These are phyloP conservation scores for Daboia siamensis DNA, from an alignment of 2,113 vertebrate species.

Conservation along the genomic window DNA sequence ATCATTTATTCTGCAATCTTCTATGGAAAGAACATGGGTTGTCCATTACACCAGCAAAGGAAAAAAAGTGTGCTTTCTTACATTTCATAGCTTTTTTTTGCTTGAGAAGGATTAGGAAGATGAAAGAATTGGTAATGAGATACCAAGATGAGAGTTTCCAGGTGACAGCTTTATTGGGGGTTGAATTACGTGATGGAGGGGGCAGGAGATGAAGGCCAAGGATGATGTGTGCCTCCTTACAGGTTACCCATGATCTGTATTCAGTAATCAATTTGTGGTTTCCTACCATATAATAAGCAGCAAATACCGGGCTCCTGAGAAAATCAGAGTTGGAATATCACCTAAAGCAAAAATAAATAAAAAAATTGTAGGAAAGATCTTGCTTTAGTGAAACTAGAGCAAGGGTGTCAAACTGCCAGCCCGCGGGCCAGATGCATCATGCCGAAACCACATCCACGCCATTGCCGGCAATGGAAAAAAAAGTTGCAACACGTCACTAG, in stretches of 20 bases:
- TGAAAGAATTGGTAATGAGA: fast-evolving
- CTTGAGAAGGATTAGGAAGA: neutral
- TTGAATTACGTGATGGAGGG: neutral
- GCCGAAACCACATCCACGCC: no score
- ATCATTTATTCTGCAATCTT: conserved; percentile 31
- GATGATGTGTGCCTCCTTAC: neutral
- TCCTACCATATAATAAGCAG: neutral
- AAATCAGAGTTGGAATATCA: neutral
- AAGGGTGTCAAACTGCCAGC: no score
- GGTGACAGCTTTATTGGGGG: neutral
- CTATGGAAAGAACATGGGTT: conserved; percentile 21
- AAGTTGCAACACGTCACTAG: no score
- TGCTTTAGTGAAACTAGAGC: neutral
- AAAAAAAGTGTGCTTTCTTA: neutral
- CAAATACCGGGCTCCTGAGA: neutral
- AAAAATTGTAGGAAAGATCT: neutral
- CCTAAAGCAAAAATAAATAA: neutral
- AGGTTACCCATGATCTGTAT: neutral
- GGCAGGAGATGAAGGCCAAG: neutral
- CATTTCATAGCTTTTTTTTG: conserved; percentile 12
- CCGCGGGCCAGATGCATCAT: no score
- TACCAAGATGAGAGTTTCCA: neutral
- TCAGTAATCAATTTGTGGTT: neutral
- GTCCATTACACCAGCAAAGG: neutral
- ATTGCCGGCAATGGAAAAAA: no score